Evolutionary conservation across 2,888 invertebrate genomes (phyloP).

Genomic region (Spisula solida): DNA sequence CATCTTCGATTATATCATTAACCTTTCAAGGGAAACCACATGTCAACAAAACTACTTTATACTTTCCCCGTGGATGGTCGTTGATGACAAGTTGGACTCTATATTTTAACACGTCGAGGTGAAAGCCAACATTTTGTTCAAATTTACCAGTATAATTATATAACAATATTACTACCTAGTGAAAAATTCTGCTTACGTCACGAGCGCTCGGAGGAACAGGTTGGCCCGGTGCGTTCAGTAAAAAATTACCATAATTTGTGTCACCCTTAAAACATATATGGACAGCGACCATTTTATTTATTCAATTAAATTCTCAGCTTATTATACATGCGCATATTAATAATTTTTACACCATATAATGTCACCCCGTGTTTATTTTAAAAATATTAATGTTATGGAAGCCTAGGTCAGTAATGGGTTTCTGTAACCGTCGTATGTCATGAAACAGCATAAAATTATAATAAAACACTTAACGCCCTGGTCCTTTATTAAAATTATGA

Average conservation of each 20-base stretch:
- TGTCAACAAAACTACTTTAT: too few species aligned
- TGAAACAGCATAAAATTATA: constrained; percentile 23
- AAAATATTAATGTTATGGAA: constrained; percentile 7
- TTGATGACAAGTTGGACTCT: too few species aligned
- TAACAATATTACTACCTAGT: background rate
- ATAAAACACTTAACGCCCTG: constrained; percentile 22
- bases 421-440: background rate
- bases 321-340: constrained; percentile 22
- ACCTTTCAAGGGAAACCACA: too few species aligned
- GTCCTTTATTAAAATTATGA: constrained; percentile 26
- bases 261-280: background rate
- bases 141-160: background rate
- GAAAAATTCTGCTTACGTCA: background rate
- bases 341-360: constrained; percentile 2
- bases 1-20: too few species aligned
- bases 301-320: background rate
- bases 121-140: too few species aligned
- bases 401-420: background rate
- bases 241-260: constrained; percentile 20
- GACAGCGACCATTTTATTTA: background rate
- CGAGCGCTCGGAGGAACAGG: background rate
- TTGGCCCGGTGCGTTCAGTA: background rate
- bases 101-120: too few species aligned
- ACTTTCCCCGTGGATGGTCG: too few species aligned
- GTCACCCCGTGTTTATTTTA: background rate